These are phyloP conservation scores for Nannospalax galili DNA, from an alignment of 2,113 vertebrate species.

Conservation along the genomic window DNA sequence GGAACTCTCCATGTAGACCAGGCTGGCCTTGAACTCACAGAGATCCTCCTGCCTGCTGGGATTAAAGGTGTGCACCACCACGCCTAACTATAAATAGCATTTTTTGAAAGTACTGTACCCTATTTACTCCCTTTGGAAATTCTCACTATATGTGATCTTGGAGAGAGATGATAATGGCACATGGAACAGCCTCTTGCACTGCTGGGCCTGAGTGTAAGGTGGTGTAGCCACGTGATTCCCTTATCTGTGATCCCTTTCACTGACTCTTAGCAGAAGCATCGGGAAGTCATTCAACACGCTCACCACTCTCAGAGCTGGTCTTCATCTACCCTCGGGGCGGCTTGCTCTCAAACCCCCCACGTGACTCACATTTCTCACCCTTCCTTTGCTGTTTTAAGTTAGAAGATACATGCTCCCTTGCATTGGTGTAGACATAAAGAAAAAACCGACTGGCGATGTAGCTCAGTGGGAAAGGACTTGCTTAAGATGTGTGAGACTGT, in stretches of 20 bases:
- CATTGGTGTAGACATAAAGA: background rate
- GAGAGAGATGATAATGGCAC: too few species aligned
- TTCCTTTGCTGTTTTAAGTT: conserved; percentile 18
- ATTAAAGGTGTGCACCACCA: too few species aligned
- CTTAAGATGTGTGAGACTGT: background rate
- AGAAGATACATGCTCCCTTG: background rate
- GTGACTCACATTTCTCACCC: background rate
- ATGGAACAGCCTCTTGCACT: background rate
- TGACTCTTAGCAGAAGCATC: background rate
- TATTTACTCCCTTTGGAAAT: background rate
- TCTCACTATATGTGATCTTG: background rate
- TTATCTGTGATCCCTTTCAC: background rate
- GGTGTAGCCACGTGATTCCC: background rate
- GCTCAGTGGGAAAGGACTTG: background rate
- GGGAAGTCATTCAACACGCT: background rate
- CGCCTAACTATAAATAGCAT: too few species aligned
- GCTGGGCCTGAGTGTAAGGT: background rate
- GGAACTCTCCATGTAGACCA: too few species aligned
- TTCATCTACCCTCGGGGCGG: background rate
- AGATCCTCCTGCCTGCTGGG: too few species aligned
- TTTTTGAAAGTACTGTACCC: background rate
- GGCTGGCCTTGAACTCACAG: too few species aligned
- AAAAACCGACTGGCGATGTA: background rate
- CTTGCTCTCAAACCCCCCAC: background rate
- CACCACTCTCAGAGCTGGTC: background rate